phyloP scores from a whole-genome alignment of 2,888 invertebrate genomes.

The Pediacus dermestoides region DNA sequence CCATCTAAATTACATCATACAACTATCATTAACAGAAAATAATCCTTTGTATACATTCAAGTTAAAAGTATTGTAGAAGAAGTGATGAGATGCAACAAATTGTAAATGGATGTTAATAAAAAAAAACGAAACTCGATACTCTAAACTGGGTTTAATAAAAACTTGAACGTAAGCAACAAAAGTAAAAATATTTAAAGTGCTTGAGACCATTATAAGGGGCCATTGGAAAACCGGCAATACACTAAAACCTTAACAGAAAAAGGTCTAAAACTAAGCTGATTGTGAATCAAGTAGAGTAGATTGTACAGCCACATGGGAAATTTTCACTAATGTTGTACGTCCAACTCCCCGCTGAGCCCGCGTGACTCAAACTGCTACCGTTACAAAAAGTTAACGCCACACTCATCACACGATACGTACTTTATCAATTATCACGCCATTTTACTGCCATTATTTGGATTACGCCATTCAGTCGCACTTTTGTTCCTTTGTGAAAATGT shows the following conservation, averaged over 20 bases:
- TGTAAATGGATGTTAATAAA: no score
- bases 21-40: no score
- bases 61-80: no score
- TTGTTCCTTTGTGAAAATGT: constrained; percentile 23
- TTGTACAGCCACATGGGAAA: constrained; percentile 44
- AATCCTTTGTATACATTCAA: no score
- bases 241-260: constrained; percentile 12
- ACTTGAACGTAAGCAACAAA: constrained; percentile 12
- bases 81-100: no score
- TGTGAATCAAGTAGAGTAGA: constrained; percentile 42
- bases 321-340: constrained; percentile 48
- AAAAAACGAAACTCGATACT: no score
- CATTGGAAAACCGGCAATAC: no score
- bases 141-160: no score
- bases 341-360: constrained; percentile 29
- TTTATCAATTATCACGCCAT: constrained; percentile 42
- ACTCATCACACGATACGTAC: constrained; percentile 37
- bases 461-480: constrained; percentile 27
- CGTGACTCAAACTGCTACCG: constrained; percentile 32
- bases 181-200: no score
- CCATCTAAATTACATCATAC: no score
- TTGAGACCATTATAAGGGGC: no score
- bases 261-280: constrained; percentile 29
- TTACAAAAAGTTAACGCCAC: constrained; percentile 38
- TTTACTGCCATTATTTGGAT: constrained; percentile 34